Base-by-base conservation (phyloP, 2,888 invertebrate species). In the Chorisops tibialis region DNA sequence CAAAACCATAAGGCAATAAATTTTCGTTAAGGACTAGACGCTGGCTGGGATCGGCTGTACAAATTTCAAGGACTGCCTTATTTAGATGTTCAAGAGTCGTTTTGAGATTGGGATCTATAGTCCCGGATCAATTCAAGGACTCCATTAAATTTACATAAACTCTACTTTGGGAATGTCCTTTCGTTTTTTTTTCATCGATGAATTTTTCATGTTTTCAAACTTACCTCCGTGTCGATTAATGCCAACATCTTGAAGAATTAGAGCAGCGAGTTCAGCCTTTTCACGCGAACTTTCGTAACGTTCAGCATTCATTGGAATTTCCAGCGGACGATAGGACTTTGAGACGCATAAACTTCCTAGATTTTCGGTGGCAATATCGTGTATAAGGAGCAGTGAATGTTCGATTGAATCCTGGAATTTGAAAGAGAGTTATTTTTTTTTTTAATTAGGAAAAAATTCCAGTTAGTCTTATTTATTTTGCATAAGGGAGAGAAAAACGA, bases 221-320 rank as follows among this genome's bases (percentile, higher is more conserved):
- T 56, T 74, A 83, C 84, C 83, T 67, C 80, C 85, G 74, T 89
- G 84, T 67, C 82, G 81, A 62, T 82, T 80, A 39, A 84, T 80
- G 52, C 88, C 89, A 35, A 91, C 82, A 73, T 89, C 88, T 70
- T 87, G 86, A 4, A 92, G 79, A 65, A 91, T 81, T 66, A 85
- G 84, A 47, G 91, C 89, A 4, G 90, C 87, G 69, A 91, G 82
- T 73, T 91, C 91, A 43, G 88, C 87, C 71, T 91, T 87, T 72
- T 91, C 89, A 66, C 89, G 81, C 16, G 88, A 86, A 11, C 86
- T 82, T 73, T 90, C 88, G 81, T 87, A 91, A 47, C 88, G 81
- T 47, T 83, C 79, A 2, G 89, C 85, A 74, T 87, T 84, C 67
- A 90, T 77, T 30, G 87, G 86, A 37, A 89, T 85, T 64, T 84